Evolutionary conservation across 2,888 invertebrate species (phyloP), one percentile per base, ranked within the genome.

Genomic region (Pseudeuparius sepicola): DNA sequence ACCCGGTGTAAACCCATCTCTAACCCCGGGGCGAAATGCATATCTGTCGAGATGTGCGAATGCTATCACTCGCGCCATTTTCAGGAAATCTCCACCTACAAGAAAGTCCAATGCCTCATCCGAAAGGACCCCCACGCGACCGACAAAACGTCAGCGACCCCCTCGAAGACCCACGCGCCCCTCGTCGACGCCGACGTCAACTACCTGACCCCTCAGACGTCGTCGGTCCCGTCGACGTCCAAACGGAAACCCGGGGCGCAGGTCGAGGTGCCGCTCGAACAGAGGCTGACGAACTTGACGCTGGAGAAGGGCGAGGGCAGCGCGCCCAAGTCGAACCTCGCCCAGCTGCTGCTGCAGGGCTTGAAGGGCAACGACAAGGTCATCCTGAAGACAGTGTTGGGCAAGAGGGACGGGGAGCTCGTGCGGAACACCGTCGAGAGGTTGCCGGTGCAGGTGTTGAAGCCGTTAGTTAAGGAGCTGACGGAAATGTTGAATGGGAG

Each of bases 281-380:
- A 79, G 5, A 67, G 90, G 16, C 60, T 92, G 13, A 81, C 85
- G 44, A 88, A 88, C 59, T 64, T 92, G 14, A 75, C 80, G 12
- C 56, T 89, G 13, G 75, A 76, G 46, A 65, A 71, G 26, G 52
- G 61, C 3, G 66, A 68, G 4, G 56, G 59, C 0, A 61, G 65
- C 2, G 65, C 68, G 27, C 67, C 73, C 2, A 67, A 67, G 40
- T 76, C 82, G 53, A 89, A 86, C 60, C 69, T 88, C 51, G 81
- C 83, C 2, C 82, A 85, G 42, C 65, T 92, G 5, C 61, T 93
- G 5, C 68, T 87, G 34, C 92, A 85, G 59, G 90, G 87, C 0
- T 61, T 94, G 17, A 86, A 86, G 50, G 92, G 90, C 52, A 80
- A 80, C 51, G 89, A 94, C 55, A 71, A 69, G 41, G 67, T 61